A percentile compares a stretch with the other conserved stretches of the same genome.
Evolutionary conservation across 2,888 invertebrate species (phyloP).

Genomic region (Troglohyphantes excavatus): DNA sequence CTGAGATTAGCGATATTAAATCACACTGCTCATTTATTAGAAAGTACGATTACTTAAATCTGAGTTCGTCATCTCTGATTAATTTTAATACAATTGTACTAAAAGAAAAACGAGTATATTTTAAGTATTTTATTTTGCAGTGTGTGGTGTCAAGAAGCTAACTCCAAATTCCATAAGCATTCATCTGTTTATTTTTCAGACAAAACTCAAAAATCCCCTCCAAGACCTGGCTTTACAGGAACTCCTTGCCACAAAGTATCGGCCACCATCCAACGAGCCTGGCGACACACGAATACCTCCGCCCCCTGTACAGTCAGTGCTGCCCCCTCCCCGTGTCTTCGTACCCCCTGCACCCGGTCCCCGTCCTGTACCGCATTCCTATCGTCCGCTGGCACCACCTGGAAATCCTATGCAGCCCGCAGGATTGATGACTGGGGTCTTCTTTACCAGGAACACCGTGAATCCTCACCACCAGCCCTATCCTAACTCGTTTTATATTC

Average conservation of each 20-base stretch:
- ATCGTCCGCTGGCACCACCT: neutral
- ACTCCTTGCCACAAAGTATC: constrained; percentile 39
- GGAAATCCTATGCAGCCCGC: neutral
- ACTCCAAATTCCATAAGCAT: too few species aligned
- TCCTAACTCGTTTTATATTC: constrained; percentile 48
- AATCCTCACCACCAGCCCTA: neutral
- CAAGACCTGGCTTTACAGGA: constrained; percentile 57
- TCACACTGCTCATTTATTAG: too few species aligned
- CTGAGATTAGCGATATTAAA: too few species aligned
- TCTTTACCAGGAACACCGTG: neutral
- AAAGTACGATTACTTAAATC: too few species aligned
- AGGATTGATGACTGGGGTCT: constrained; percentile 41
- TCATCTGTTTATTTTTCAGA: too few species aligned
- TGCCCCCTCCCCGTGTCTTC: constrained; percentile 2
- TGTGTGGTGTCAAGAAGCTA: too few species aligned
- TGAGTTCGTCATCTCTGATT: too few species aligned
- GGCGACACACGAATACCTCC: neutral
- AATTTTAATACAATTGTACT: too few species aligned
- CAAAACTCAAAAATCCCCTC: constrained; percentile 10
- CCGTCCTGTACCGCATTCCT: neutral
- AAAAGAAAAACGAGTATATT: too few species aligned
- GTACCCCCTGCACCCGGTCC: neutral
- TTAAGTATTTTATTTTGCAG: too few species aligned
- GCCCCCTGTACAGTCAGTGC: neutral
- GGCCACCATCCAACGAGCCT: neutral